Evolutionary conservation across 1,140 invertebrate genomes (phyloP).

Genomic region (Hycleus cichorii): DNA sequence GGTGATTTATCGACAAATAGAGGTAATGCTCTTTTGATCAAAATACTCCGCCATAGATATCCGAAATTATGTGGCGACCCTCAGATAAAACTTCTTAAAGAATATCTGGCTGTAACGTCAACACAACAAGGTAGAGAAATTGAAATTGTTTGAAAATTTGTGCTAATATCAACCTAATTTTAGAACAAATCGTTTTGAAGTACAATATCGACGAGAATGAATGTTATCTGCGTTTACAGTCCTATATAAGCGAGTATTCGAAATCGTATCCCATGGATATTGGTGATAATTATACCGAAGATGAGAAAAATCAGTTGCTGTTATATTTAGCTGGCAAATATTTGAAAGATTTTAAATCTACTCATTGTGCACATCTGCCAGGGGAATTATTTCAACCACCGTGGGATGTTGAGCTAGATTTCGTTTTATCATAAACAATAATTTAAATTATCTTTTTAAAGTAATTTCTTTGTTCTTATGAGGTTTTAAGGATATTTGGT

Average conservation of each 20-base stretch:
- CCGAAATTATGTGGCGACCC: constrained; percentile 57
- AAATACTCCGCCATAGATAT: constrained; percentile 68
- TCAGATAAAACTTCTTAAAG: constrained; percentile 46
- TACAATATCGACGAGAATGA: constrained; percentile 42
- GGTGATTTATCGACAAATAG: constrained; percentile 71
- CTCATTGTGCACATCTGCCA: constrained; percentile 79
- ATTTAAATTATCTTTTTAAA: neutral
- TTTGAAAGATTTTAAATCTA: constrained; percentile 77
- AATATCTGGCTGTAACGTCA: constrained; percentile 47
- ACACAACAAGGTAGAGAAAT: constrained; percentile 25
- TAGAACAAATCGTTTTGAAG: constrained; percentile 30
- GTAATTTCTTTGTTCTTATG: constrained; percentile 3
- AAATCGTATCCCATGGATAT: constrained; percentile 55
- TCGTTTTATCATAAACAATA: constrained; percentile 34
- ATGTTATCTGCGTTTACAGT: constrained; percentile 48
- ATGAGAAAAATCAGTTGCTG: constrained; percentile 49
- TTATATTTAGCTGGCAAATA: constrained; percentile 65
- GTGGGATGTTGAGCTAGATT: constrained; percentile 35
- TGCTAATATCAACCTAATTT: constrained; percentile 9
- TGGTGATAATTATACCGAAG: constrained; percentile 47
- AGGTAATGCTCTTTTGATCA: constrained; percentile 73
- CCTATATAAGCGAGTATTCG: constrained; percentile 49
- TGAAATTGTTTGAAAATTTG: neutral
- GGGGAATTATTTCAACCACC: constrained; percentile 59
- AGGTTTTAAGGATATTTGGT: constrained; percentile 13